Base-by-base conservation (phyloP, 2,113 vertebrate genomes). In the Danio rerio region DNA sequence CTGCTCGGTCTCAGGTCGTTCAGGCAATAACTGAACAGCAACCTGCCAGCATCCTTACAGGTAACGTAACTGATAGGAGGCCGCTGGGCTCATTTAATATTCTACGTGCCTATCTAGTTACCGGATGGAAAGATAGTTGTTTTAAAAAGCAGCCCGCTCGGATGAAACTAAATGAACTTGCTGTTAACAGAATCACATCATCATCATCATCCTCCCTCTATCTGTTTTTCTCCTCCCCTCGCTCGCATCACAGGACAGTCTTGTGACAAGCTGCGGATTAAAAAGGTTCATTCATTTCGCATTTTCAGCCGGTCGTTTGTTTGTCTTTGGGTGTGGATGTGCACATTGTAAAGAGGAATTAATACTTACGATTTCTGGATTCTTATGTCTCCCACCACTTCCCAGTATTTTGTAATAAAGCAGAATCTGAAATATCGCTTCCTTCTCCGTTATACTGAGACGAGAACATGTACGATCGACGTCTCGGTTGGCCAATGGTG, bases 381-480 rank as follows among this genome's bases (percentile, higher is more conserved):
- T 7, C 58, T 50, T n/a, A 63, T 7, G 18, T 74, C 20, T 18
- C 47, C 50, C 21, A 6, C 40, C 58, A 49, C 76, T 43, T 66
- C 20, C 5, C 31, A 4, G 13, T 18, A 47, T 40, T 61, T 10
- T 69, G 81, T 50, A 88, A 62, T 84, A 84, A 88, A 89, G 87
- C 11, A 49, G 31, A 83, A 85, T 78, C 79, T 85, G 73, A 85
- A 12, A 81, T 81, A 80, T 81, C 80, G 84, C 88, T 84, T 69
- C 85, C 90, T 92, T 92, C 90, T 88, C 85, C 87, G 91, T 92
- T 92, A 87, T 86, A 81, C 43, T 72, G 66, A 49, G 66, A 47
- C 62, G 61, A 20, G 18, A 9, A 71, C 78, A 53, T 9, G 50
- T 1, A 7, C 69, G 78, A 82, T 20, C 61, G 87, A 59, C 78